Base-by-base conservation (phyloP, 2,113 vertebrate species). In the Zosterops borbonicus region DNA sequence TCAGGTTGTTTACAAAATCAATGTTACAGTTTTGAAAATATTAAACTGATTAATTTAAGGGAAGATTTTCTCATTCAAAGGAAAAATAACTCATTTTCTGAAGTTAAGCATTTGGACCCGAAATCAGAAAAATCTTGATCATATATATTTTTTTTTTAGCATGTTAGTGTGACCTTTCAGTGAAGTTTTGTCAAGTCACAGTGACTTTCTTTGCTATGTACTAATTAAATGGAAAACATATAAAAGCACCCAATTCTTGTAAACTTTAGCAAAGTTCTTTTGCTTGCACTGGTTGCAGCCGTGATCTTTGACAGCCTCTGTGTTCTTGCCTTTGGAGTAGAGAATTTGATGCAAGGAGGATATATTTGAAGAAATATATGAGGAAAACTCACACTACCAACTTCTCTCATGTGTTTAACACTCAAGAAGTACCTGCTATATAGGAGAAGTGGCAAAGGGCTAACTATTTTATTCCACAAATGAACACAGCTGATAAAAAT, bases 401-500 rank as follows among this genome's bases (percentile, higher is more conserved):
- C 79, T 84, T 89, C 58, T 39, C 69, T 73, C 31, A 7, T 71
- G 89, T 89, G 46, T 79, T 88, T 83, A 89, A 14, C n/a, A 55
- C 17, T 87, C 9, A 11, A 49, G 73, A 83, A 84, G 89, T 79
- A 68, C 52, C 65, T 59, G 19, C 18, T 73, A 5, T 44, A 47
- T 22, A 42, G 59, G 69, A 70, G 31, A 33, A 56, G 10, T 64
- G 31, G 73, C 46, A 85, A 77, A 28, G 19, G 56, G 41, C n/a
- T 87, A 62, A 82, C 56, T 91, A 37, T 91, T 95, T 91, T 92
- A 94, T 90, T 89, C 49, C 63, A 41, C 31, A 42, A 55, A 47
- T 90, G 59, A 82, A 83, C 47, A 47, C 3, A 37, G 70, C 70
- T 93, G 79, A 96, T 95, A 63, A 87, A 92, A 96, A 90, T 62